A percentile compares a stretch with the other conserved stretches of the same genome.
These are phyloP conservation scores for Drosophila nebulosa DNA, from an alignment of 1,140 invertebrate species.

Conservation along the genomic window DNA sequence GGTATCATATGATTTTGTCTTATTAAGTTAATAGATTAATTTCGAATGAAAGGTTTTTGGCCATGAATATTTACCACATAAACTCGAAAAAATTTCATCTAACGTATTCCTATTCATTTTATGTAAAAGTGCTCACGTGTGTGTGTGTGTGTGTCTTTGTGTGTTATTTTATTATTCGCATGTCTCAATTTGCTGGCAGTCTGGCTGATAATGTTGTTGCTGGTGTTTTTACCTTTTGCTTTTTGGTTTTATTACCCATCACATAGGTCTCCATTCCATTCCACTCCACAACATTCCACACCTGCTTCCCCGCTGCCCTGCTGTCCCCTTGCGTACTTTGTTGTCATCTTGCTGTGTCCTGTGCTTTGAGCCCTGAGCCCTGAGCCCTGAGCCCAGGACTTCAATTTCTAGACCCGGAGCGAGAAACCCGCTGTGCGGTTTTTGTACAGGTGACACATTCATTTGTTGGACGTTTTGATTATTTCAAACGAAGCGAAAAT, in stretches of 20 bases:
- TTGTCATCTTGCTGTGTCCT: background rate
- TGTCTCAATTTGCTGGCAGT: conserved; percentile 46
- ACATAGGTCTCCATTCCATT: background rate
- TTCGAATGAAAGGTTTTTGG: background rate
- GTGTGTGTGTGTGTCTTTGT: conserved; percentile 6
- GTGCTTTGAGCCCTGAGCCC: background rate
- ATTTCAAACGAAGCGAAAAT: conserved; percentile 60
- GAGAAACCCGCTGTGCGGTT: conserved; percentile 16
- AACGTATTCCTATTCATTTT: background rate
- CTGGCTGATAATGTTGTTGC: background rate
- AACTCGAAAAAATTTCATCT: background rate
- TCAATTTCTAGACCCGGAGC: background rate
- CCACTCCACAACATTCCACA: no score
- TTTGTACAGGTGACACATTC: conserved; percentile 70
- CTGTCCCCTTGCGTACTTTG: background rate
- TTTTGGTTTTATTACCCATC: conserved; percentile 28
- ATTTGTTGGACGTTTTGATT: conserved; percentile 68
- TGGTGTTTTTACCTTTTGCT: conserved; percentile 42
- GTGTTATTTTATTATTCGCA: conserved; percentile 41
- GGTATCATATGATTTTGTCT: background rate
- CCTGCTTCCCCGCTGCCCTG: background rate
- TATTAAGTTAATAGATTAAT: conserved; percentile 1
- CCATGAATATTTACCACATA: background rate
- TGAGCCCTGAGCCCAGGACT: background rate
- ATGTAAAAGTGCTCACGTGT: background rate